Conservation (phyloP, 2,888 invertebrate genomes). For the Cheilosia soror region DNA sequence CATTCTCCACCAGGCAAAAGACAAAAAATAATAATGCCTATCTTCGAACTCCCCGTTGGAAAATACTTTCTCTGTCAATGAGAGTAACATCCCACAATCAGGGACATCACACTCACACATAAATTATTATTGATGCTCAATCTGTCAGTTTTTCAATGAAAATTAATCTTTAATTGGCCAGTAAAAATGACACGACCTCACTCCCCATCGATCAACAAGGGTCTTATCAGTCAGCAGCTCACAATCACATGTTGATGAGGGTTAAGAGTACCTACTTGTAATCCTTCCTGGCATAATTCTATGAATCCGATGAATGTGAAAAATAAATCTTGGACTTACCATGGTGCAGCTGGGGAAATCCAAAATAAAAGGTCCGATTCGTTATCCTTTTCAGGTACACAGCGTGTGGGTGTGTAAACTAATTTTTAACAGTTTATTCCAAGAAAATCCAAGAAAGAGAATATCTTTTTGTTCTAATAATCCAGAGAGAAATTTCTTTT, state of each 20-base stretch:
- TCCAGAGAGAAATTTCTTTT: slow-evolving; percentile 18
- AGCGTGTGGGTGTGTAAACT: slow-evolving; percentile 27
- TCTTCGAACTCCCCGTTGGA: slow-evolving; percentile 20
- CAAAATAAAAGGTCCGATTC: slow-evolving; percentile 49
- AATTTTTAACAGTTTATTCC: slow-evolving; percentile 44
- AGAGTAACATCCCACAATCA: slow-evolving; percentile 35
- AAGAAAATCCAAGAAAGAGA: slow-evolving; percentile 46
- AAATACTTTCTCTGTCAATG: slow-evolving; percentile 61
- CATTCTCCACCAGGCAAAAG: slow-evolving; percentile 22
- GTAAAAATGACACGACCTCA: slow-evolving; percentile 3
- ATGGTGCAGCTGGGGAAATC: slow-evolving; percentile 61
- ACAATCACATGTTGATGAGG: slow-evolving; percentile 39
- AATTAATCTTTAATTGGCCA: slow-evolving; percentile 50
- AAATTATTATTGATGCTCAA: background rate
- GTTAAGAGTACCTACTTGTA: slow-evolving; percentile 11
- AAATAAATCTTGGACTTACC: slow-evolving; percentile 51
- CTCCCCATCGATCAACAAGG: slow-evolving; percentile 14
- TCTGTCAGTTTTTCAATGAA: slow-evolving; percentile 9
- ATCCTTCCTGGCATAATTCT: slow-evolving; percentile 1
- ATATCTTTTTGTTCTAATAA: slow-evolving; percentile 17
- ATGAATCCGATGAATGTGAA: background rate
- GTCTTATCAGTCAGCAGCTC: background rate
- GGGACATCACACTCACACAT: slow-evolving; percentile 15
- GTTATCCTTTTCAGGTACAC: slow-evolving; percentile 60
- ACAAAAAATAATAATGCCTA: slow-evolving; percentile 9